Evolutionary conservation across 1,140 invertebrate species (phyloP).

Genomic region (Papilio glaucus): DNA sequence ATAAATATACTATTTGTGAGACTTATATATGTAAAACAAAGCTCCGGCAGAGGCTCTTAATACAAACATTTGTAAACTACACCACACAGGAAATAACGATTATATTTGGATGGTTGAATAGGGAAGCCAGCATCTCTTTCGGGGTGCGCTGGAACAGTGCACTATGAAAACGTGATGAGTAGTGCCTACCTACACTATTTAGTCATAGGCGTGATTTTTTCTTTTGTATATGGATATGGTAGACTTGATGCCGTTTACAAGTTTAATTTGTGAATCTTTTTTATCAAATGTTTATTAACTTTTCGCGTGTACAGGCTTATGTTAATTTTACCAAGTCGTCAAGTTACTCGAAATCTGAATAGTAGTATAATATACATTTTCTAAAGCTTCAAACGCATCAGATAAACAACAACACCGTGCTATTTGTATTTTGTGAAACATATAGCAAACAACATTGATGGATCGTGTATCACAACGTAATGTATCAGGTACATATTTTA

Average conservation of each 20-base stretch:
- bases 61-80: no score
- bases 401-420: background rate
- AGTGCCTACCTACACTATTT: no score
- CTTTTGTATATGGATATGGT: no score
- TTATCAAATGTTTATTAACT: background rate
- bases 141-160: no score
- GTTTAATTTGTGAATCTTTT: no score
- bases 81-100: no score
- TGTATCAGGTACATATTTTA: background rate
- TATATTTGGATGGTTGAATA: no score
- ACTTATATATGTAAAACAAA: background rate
- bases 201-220: no score
- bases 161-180: no score
- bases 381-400: background rate
- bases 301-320: background rate
- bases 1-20: background rate
- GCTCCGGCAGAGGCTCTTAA: background rate
- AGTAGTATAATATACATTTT: conserved; percentile 2
- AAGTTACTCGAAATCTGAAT: background rate
- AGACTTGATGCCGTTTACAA: no score
- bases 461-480: background rate
- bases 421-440: background rate
- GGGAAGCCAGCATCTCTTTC: no score
- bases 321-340: conserved; percentile 18
- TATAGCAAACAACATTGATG: background rate